Percentiles rank a stretch among this genome's conserved stretches.
Evolutionary conservation across 2,888 invertebrate genomes (phyloP).

Genomic region (Leptinotarsa peninsularis): DNA sequence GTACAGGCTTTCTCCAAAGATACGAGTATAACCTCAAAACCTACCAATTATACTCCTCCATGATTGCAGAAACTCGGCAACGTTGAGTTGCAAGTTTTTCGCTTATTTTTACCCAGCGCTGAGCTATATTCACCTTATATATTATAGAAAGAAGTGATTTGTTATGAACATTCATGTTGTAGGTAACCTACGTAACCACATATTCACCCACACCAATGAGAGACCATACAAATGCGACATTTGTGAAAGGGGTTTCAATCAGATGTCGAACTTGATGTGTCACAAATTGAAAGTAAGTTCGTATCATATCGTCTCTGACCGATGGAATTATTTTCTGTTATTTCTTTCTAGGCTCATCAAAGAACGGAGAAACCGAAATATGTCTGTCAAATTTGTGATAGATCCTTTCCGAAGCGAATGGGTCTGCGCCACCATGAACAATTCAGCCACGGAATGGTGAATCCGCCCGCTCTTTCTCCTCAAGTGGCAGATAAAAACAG

Average conservation of each 20-base stretch:
- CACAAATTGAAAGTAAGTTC: conserved; percentile 76
- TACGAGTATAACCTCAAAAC: no score
- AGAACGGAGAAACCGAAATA: conserved; percentile 69
- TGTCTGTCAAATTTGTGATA: conserved; percentile 69
- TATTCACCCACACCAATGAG: conserved; percentile 83
- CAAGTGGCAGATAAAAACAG: conserved; percentile 39
- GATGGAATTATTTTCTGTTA: not conserved
- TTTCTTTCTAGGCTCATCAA: conserved; percentile 60
- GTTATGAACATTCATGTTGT: conserved; percentile 24
- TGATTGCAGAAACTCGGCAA: no score
- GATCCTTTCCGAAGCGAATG: conserved; percentile 69
- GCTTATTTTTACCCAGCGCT: no score
- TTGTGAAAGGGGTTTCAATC: conserved; percentile 82
- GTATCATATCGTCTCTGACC: not conserved
- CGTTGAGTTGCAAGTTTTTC: no score
- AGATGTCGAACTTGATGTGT: conserved; percentile 84
- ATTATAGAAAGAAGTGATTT: not conserved
- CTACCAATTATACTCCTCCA: no score
- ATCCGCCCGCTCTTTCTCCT: conserved; percentile 30
- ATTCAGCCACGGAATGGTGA: conserved; percentile 68
- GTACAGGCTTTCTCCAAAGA: no score
- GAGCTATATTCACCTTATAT: no score
- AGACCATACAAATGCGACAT: conserved; percentile 82
- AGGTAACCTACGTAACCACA: conserved; percentile 82
- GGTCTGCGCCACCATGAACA: conserved; percentile 71